phyloP scores from a whole-genome alignment of 2,888 invertebrate genomes.

The Eledona agricola region DNA sequence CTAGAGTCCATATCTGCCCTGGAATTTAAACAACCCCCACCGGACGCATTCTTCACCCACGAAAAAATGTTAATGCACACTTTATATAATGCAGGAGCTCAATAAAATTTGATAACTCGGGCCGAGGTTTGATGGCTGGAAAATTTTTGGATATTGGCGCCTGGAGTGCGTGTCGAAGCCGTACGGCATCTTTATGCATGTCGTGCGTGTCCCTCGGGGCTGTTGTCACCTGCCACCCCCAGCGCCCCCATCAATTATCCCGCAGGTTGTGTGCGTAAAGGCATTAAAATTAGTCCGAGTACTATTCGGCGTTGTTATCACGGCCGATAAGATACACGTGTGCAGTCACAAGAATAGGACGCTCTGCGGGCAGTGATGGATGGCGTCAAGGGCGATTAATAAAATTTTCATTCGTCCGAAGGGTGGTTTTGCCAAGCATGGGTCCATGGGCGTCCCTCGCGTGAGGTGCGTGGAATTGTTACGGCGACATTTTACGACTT shows the following conservation, averaged over 20 bases:
- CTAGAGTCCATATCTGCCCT: slow-evolving; percentile 37
- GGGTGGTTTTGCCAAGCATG: no score
- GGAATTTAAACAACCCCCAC: slow-evolving; percentile 37
- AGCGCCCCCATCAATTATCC: slow-evolving; percentile 55
- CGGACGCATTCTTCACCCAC: slow-evolving; percentile 31
- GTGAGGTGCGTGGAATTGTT: slow-evolving; percentile 39
- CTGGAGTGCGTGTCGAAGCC: slow-evolving; percentile 38
- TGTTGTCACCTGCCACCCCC: slow-evolving; percentile 40
- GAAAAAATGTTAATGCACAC: slow-evolving; percentile 35
- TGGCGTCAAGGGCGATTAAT: slow-evolving; percentile 45
- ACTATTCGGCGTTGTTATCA: slow-evolving; percentile 56
- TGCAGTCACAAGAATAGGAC: slow-evolving; percentile 45
- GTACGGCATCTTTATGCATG: slow-evolving; percentile 41
- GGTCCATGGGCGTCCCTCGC: no score
- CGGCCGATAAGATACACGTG: slow-evolving; percentile 56
- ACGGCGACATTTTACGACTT: slow-evolving; percentile 36
- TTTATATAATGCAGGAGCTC: slow-evolving; percentile 4
- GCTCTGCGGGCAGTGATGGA: slow-evolving; percentile 49
- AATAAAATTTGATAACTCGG: slow-evolving; percentile 22
- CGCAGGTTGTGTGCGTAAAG: slow-evolving; percentile 58
- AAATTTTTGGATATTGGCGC: slow-evolving; percentile 22
- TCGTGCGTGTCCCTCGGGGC: slow-evolving; percentile 41
- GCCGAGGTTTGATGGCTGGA: slow-evolving; percentile 11
- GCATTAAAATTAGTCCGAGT: slow-evolving; percentile 62
- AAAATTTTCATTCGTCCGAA: slow-evolving; percentile 46